Evolutionary conservation across 2,888 invertebrate genomes (phyloP).

Genomic region (Pristionchus arcanus): DNA sequence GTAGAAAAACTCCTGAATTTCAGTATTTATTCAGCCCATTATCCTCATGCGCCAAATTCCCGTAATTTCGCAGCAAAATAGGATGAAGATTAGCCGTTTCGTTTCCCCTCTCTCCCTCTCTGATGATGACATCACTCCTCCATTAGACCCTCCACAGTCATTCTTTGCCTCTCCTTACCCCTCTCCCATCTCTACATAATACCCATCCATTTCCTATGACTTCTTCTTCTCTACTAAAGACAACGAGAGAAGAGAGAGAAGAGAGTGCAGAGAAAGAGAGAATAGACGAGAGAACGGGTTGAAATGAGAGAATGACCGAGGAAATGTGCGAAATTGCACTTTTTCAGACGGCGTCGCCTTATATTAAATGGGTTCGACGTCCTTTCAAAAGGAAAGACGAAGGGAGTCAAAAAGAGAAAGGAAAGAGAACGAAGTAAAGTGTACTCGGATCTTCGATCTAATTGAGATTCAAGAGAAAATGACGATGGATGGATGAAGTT

Average conservation of each 20-base stretch:
- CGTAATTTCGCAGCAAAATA: background rate
- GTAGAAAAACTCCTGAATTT: slow-evolving; percentile 94
- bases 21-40: background rate
- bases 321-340: slow-evolving; percentile 50
- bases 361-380: slow-evolving; percentile 50
- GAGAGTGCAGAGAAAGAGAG: slow-evolving; percentile 26
- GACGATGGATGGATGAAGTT: background rate
- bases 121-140: background rate
- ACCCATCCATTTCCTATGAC: slow-evolving; percentile 33
- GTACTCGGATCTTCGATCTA: background rate
- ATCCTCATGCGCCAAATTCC: background rate
- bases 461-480: background rate
- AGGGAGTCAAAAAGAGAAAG: slow-evolving; percentile 1
- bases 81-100: background rate
- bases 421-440: background rate
- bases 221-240: slow-evolving; percentile 41
- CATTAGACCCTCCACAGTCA: slow-evolving; percentile 45
- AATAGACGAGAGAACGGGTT: background rate
- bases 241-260: background rate
- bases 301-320: background rate
- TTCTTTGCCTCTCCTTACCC: slow-evolving; percentile 13
- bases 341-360: slow-evolving; percentile 33
- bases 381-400: slow-evolving; percentile 18
- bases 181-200: slow-evolving; percentile 31
- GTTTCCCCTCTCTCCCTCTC: background rate